These are phyloP conservation scores for Rhinogobio ventralis DNA, from an alignment of 2,797 vertebrate species.

Conservation along the genomic window DNA sequence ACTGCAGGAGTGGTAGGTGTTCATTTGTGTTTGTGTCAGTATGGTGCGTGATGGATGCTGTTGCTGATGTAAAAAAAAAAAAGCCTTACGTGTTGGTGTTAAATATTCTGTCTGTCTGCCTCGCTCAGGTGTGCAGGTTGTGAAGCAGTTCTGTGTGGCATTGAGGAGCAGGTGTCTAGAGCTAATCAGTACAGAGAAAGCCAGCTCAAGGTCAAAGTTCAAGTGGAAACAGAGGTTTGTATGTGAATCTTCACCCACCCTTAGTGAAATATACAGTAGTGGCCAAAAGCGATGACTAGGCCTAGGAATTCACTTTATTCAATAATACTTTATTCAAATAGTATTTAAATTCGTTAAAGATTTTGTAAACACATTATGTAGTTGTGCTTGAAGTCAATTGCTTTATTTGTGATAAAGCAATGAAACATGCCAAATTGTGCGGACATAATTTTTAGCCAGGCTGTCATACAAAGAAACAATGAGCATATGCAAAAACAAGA, in stretches of 20 bases:
- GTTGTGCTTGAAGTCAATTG: not conserved
- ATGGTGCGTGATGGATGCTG: not conserved
- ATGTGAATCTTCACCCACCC: not conserved
- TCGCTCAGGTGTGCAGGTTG: constrained; percentile 90
- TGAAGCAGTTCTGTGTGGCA: constrained; percentile 92
- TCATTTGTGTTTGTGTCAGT: constrained; percentile 3
- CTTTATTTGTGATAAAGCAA: not conserved
- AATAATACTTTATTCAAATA: not conserved
- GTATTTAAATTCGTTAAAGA: not conserved
- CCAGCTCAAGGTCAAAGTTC: constrained; percentile 94
- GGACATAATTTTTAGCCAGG: not conserved
- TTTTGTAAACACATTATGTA: not conserved
- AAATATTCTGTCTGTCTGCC: constrained; percentile 4
- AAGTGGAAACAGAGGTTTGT: constrained; percentile 95
- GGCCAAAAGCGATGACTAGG: not conserved
- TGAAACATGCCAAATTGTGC: not conserved
- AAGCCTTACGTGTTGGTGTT: not conserved
- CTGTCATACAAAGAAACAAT: not conserved
- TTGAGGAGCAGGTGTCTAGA: constrained; percentile 94
- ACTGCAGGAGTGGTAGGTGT: constrained; percentile 91
- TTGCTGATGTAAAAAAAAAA: not conserved
- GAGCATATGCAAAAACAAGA: not conserved
- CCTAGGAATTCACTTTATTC: not conserved
- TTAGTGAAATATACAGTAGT: not conserved
- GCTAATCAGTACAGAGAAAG: constrained; percentile 96